Evolutionary conservation across 2,113 vertebrate genomes (phyloP).

Genomic region (Salvator merianae): DNA sequence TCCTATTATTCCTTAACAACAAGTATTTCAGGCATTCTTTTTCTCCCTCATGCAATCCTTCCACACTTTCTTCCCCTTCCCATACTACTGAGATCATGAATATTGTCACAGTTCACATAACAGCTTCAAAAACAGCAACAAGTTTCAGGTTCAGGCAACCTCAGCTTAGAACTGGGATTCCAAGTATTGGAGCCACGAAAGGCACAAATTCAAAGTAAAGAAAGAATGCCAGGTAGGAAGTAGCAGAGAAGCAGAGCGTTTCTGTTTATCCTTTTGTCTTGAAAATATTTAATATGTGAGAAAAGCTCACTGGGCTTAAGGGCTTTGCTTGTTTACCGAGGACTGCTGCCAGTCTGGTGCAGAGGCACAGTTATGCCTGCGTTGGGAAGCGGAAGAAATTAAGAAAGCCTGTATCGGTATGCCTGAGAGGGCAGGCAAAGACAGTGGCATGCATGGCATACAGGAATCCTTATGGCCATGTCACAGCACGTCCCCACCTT

Average conservation of each 20-base stretch:
- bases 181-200: neutral
- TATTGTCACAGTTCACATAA: neutral
- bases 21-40: neutral
- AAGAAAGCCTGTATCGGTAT: neutral
- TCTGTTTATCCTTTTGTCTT: neutral
- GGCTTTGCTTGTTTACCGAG: neutral
- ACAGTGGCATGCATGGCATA: neutral
- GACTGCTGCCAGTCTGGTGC: neutral
- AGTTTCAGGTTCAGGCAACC: neutral
- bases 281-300: slow-evolving; percentile 1
- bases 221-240: slow-evolving; percentile 3
- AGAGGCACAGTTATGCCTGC: neutral
- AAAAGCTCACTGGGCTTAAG: neutral
- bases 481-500: neutral
- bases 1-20: neutral
- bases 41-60: neutral
- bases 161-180: neutral
- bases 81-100: neutral
- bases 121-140: neutral
- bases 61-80: neutral
- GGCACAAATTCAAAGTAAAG: neutral
- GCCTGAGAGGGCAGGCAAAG: neutral
- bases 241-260: neutral
- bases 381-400: neutral
- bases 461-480: neutral